Conservation (phyloP, 2,888 invertebrate genomes). For the Phyllotreta striolata region DNA sequence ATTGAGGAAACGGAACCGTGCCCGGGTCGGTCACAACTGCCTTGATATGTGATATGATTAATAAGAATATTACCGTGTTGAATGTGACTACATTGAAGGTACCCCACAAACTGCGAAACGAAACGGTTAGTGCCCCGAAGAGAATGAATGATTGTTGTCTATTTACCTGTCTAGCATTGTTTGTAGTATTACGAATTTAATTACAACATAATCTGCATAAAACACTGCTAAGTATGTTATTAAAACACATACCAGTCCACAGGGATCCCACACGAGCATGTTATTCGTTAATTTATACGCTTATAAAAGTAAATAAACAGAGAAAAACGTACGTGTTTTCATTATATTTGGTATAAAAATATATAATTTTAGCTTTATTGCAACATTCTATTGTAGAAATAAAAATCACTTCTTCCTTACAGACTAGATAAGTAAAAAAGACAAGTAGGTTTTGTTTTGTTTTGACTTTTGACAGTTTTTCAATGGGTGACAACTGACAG, state of each 20-base stretch:
- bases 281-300: background rate
- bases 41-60: slow-evolving; percentile 79
- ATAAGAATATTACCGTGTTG: slow-evolving; percentile 78
- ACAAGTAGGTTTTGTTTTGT: no score
- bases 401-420: no score
- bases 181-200: slow-evolving; percentile 82
- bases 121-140: background rate
- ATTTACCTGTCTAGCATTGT: slow-evolving; percentile 80
- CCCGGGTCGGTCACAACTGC: slow-evolving; percentile 92
- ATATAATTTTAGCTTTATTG: background rate
- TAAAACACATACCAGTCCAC: slow-evolving; percentile 82
- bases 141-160: background rate
- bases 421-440: no score
- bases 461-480: no score
- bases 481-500: no score
- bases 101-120: slow-evolving; percentile 76
- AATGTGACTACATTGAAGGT: slow-evolving; percentile 81
- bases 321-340: background rate
- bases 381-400: no score
- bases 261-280: slow-evolving; percentile 83
- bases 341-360: slow-evolving; percentile 4
- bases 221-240: slow-evolving; percentile 82
- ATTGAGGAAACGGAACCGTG: slow-evolving; percentile 79
- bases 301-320: background rate
- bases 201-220: slow-evolving; percentile 88